phyloP scores from a whole-genome alignment of 1,140 invertebrate species.

The Ylistrum balloti region DNA sequence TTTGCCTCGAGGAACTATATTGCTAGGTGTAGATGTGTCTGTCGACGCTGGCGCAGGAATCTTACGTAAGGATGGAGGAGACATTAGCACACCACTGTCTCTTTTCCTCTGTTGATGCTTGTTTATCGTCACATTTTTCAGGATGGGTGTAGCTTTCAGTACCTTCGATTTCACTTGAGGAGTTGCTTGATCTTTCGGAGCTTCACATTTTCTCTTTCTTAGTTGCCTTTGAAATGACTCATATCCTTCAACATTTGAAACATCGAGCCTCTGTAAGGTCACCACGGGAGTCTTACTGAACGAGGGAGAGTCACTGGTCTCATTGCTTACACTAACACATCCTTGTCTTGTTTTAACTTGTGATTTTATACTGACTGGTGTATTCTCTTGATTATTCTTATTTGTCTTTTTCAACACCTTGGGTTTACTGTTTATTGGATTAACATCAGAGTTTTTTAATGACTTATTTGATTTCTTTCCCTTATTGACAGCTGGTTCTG shows the following conservation, averaged over 20 bases:
- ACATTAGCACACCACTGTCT: conserved; percentile 55
- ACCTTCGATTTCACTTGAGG: neutral
- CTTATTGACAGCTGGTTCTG: neutral
- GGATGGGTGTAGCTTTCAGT: neutral
- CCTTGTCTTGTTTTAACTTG: neutral
- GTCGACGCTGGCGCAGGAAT: neutral
- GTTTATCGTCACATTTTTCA: neutral
- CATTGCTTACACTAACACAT: too few species aligned
- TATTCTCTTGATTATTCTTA: neutral
- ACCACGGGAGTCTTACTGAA: conserved; percentile 46
- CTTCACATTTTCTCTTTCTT: conserved; percentile 44
- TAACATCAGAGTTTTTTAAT: neutral
- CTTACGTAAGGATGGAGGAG: conserved; percentile 50
- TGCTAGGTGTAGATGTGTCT: conserved; percentile 49
- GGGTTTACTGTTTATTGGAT: neutral
- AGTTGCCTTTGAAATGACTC: conserved; percentile 42
- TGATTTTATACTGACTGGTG: neutral
- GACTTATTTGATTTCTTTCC: neutral
- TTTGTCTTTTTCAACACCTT: neutral
- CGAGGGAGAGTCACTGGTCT: neutral
- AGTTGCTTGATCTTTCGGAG: neutral
- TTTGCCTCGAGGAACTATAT: neutral
- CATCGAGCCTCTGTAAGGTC: conserved; percentile 44
- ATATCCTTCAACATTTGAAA: neutral
- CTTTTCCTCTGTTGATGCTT: conserved; percentile 24